phyloP scores from a whole-genome alignment of 64 coral and sea anemone species.

The Pachyseris speciosa region DNA sequence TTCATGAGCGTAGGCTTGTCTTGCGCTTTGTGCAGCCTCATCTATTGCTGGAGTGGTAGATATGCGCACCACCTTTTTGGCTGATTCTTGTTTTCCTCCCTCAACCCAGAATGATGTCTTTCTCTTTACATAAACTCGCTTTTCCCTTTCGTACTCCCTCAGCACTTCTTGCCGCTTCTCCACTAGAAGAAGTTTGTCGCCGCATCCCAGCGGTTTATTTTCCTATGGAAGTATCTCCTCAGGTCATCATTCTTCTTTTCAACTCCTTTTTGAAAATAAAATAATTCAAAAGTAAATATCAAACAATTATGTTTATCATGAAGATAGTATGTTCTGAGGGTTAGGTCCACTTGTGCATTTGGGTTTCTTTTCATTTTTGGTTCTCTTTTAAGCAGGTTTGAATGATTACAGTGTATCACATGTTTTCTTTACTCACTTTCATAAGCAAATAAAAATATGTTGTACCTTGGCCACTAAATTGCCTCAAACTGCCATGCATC shows the following conservation, averaged over 20 bases:
- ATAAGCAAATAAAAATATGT: neutral
- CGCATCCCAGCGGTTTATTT: no score
- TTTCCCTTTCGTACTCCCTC: neutral
- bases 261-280: no score
- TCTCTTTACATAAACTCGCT: neutral
- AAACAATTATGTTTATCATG: no score
- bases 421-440: neutral
- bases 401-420: no score
- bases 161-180: neutral
- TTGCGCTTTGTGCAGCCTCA: neutral
- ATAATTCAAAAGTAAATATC: no score
- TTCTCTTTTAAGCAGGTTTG: no score
- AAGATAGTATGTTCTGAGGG: no score
- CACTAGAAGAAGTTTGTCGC: no score
- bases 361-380: no score
- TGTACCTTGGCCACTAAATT: constrained; percentile 70
- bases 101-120: neutral
- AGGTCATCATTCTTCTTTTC: no score
- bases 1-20: neutral
- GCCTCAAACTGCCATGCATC: constrained; percentile 11
- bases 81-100: neutral
- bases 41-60: neutral
- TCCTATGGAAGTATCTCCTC: no score
- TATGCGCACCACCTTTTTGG: neutral
- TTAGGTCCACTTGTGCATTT: no score